Percentiles rank a stretch among this genome's conserved stretches.
These are phyloP conservation scores for Vicugna pacos DNA, from an alignment of 2,113 vertebrate species.

Conservation along the genomic window DNA sequence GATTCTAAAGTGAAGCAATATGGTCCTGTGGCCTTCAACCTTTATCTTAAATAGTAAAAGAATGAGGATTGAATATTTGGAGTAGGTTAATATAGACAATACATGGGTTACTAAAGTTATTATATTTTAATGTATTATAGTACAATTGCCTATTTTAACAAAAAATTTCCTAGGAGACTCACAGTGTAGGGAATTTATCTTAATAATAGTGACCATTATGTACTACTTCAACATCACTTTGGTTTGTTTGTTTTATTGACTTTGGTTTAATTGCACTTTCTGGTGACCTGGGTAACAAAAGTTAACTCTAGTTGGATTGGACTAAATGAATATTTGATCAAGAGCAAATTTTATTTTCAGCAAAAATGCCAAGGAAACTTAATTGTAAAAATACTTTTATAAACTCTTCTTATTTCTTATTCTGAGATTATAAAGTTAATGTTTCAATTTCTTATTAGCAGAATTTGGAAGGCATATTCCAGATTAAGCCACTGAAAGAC, in stretches of 20 bases:
- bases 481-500: background rate
- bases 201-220: background rate
- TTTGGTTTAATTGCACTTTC: conserved; percentile 5
- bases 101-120: background rate
- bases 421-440: background rate
- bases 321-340: background rate
- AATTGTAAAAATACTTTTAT: conserved; percentile 43
- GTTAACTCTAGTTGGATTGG: background rate
- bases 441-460: conserved; percentile 42
- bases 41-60: background rate
- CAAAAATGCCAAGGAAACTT: background rate
- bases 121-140: background rate
- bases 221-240: background rate
- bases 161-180: background rate
- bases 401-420: conserved; percentile 24
- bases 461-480: conserved; percentile 32
- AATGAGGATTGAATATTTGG: background rate
- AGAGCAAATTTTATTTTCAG: conserved; percentile 40
- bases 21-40: background rate
- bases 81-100: background rate
- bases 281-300: conserved; percentile 5
- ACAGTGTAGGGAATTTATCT: background rate
- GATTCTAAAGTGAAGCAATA: background rate
- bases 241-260: background rate
- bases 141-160: conserved; percentile 37